Evolutionary conservation across 2,888 invertebrate genomes (phyloP), one percentile per base, ranked within the genome.

Genomic region (Lymantria dispar): DNA sequence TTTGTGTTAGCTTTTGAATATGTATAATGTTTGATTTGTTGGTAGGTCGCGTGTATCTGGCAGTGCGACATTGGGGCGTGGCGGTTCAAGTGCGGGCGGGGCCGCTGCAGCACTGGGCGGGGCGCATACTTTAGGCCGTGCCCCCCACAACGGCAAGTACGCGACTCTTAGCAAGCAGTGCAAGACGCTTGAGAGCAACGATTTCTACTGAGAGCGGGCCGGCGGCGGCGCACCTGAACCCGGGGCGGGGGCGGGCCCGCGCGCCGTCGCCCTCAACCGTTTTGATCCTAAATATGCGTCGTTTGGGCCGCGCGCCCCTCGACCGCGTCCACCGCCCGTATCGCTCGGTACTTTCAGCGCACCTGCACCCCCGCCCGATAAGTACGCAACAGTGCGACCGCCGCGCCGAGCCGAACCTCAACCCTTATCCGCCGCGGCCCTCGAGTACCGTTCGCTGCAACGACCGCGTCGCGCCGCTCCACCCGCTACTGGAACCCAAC

Each of bases 91-190:
- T 49, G 68, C 62, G 48, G 61, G 86, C 79, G 90, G 80, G 82
- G 88, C 84, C 67, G 72, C 84, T 60, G 88, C 68, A 47, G 72
- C 74, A 45, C 85, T 91, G 71, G 83, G 92, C 91, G 86, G 87
- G 71, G 83, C 87, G 65, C 95, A 94, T 92, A 95, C 94, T 76
- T 92, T 94, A 69, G 95, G 94, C 78, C 92, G 95, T 77, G 93
- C 93, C 85, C 93, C 94, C 72, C 92, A 96, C 93, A 95, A 95
- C 92, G 95, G 95, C 89, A 97, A 97, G 95, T 97, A 97, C 95
- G 97, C 97, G 91, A 97, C 97, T 92, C 93, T 97, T 92, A 97
- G 96, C 95, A 97, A 97, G 93, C 97, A 97, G 93, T 98, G 97
- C 95, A 97, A 97, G 93, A 97, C 97, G 78, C 93, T 97, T 68